Base-by-base conservation (phyloP, 2,888 invertebrate genomes). In the Penaeus monodon region DNA sequence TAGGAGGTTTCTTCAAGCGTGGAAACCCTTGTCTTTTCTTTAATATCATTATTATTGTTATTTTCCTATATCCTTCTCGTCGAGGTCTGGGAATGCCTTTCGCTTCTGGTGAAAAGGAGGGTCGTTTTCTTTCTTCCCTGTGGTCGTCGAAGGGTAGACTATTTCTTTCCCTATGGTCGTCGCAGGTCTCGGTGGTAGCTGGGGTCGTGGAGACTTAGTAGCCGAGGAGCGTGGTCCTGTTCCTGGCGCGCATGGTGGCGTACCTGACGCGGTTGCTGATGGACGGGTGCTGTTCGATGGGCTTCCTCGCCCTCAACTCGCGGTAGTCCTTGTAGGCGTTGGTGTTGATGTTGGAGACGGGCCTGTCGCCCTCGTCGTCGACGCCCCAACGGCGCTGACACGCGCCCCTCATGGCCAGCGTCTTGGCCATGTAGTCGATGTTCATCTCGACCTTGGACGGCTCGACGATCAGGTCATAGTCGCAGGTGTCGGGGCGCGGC, bases 401-500 rank as follows among this genome's bases (percentile, higher is more conserved):
- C 49, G 79, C 76, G 68, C 90, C 85, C 63, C 73, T 87, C 2
- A 79, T 29, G 20, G 90, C 90, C 29, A 90, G 85, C 33, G 88
- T 80, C 77, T 85, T 88, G 44, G 90, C 90, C 90, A 90, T 90
- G 84, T 85, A 78, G 81, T 88, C 90, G 44, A 90, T 90, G 84
- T 88, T 90, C 65, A 80, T 27, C 64, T 90, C 90, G n/a, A 88
- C 88, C 27, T 78, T 78, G 4, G 90, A 85, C 29, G 88, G 85
- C 24, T 76, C 77, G 24, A 87, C 90, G 27, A 85, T 65, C 8
- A 90, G 76, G 66, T 85, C 88, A 10, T 44, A 49, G 81, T 88
- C 88, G 27, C 83, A 88, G 20, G 90, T 90, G 80, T 90, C 85
- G 27, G 88, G 87, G 29, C 88, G 80, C 24, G 87, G 90, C 38